These are phyloP conservation scores for Leucoraja erinaceus DNA, from an alignment of 2,113 vertebrate genomes.

Conservation along the genomic window DNA sequence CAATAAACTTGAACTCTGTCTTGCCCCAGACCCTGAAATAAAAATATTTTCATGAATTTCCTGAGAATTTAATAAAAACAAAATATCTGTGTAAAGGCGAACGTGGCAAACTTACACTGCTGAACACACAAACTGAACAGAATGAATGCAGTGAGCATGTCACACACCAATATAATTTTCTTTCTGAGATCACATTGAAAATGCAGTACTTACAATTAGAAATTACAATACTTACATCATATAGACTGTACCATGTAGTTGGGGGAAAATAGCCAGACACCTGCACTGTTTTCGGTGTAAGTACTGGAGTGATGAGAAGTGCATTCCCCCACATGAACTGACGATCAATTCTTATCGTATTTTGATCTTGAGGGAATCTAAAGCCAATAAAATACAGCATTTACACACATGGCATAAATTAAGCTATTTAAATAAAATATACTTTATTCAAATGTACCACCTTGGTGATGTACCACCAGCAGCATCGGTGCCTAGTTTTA, in stretches of 20 bases:
- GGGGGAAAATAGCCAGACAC: constrained; percentile 77
- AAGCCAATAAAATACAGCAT: not conserved
- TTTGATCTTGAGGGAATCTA: constrained; percentile 80
- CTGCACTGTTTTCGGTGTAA: constrained; percentile 63
- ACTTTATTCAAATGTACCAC: not conserved
- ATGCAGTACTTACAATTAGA: no score
- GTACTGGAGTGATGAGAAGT: constrained; percentile 80
- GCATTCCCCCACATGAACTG: constrained; percentile 87
- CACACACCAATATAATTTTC: not conserved
- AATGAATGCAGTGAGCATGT: not conserved
- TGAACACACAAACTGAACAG: not conserved
- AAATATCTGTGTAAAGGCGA: not conserved
- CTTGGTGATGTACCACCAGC: no score
- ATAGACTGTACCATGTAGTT: constrained; percentile 73
- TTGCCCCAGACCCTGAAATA: not conserved
- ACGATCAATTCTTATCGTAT: constrained; percentile 67
- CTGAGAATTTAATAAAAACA: not conserved
- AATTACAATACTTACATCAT: constrained; percentile 52
- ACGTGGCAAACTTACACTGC: not conserved
- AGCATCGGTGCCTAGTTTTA: no score
- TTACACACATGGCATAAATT: not conserved
- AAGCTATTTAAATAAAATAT: not conserved
- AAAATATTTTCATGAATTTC: not conserved
- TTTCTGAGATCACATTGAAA: not conserved
- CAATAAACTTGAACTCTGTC: not conserved